Conservation (phyloP, 2,888 invertebrate genomes). For the Xestia xanthographa region DNA sequence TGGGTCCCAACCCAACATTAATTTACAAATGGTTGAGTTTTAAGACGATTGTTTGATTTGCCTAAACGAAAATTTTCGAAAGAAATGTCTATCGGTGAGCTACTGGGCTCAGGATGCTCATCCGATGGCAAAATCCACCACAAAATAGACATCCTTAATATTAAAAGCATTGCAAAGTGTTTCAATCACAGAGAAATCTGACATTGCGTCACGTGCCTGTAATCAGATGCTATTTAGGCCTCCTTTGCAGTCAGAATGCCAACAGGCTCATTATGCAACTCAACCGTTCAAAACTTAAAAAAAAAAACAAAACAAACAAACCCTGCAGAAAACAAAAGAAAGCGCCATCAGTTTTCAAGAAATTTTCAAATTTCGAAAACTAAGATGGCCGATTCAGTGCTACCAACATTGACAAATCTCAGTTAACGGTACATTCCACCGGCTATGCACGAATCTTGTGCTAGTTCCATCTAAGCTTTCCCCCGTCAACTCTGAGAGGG, state of each 20-base stretch:
- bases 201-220: neutral
- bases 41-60: neutral
- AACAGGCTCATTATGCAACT: neutral
- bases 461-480: slow-evolving; percentile 36
- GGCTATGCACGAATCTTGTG: slow-evolving; percentile 11
- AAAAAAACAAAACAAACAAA: neutral
- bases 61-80: neutral
- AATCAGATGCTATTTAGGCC: neutral
- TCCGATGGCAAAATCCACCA: neutral
- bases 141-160: neutral
- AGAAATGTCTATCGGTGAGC: neutral
- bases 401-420: slow-evolving; percentile 47
- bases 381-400: slow-evolving; percentile 30
- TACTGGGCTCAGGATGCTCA: neutral
- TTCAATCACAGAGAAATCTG: neutral
- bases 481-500: slow-evolving; percentile 38
- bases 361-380: neutral
- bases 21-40: neutral
- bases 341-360: neutral
- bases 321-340: neutral
- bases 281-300: neutral
- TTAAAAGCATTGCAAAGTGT: neutral
- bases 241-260: neutral
- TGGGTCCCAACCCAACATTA: neutral
- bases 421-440: neutral